These are phyloP conservation scores for Phocoena sinus DNA, from an alignment of 2,113 vertebrate species.

Conservation along the genomic window DNA sequence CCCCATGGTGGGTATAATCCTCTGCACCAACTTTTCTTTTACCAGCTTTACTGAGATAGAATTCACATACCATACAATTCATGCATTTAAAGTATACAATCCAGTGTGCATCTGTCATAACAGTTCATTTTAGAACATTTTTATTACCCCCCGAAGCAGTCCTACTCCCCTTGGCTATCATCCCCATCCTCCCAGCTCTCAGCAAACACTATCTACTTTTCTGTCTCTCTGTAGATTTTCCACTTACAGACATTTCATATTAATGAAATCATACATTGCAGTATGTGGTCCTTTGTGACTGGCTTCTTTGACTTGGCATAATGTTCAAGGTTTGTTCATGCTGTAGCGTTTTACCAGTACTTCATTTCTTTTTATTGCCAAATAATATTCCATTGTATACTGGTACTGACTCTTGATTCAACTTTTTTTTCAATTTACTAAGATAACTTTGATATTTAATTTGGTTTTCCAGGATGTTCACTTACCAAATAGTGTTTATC, in stretches of 20 bases:
- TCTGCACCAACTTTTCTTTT: neutral
- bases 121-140: neutral
- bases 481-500: neutral
- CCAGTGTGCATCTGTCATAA: neutral
- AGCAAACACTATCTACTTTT: neutral
- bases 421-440: neutral
- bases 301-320: neutral
- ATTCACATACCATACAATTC: neutral
- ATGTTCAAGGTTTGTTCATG: neutral
- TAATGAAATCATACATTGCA: neutral
- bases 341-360: neutral
- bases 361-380: neutral
- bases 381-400: neutral
- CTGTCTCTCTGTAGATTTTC: neutral
- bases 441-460: slow-evolving; percentile 21
- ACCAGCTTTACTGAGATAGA: neutral
- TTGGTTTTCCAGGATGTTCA: neutral
- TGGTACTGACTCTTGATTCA: neutral
- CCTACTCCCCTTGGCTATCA: neutral
- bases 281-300: neutral
- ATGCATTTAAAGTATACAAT: neutral
- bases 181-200: neutral
- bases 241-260: neutral
- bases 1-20: neutral
- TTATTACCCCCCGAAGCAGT: neutral